Evolutionary conservation across 1,140 invertebrate genomes (phyloP), one percentile per base, ranked within the genome.

Genomic region (Trichomalopsis sarcophagae): DNA sequence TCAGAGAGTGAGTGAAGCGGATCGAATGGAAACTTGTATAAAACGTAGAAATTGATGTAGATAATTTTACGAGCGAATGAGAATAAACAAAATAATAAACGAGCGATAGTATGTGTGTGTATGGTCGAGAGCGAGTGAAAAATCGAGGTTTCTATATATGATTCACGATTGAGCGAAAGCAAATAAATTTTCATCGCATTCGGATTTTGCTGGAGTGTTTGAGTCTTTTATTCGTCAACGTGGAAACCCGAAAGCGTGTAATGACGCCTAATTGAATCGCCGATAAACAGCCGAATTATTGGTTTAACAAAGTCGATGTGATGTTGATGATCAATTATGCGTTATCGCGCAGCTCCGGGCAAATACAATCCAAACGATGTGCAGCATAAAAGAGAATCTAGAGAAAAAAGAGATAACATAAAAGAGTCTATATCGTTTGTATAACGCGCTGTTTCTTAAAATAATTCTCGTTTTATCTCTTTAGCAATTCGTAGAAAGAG

Each of bases 21-120:
- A 36, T 78, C 81, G 71, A 87, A 86, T 71, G 68, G 14, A 36
- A 36, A 71, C 85, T 87, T 91, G 90, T 92, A 92, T 90, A 91
- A 92, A 91, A 85, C 87, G 88, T 91, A 91, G 89, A 89, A 86
- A 90, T 92, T 89, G 88, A 89, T 91, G 90, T 92, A 92, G 91
- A 92, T 91, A 92, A 91, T 90, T 90, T 74, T 82, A 81, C 33
- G 50, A 62, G 17, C 23, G 68, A 73, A 86, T 84, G 79, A 83
- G 23, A 73, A 62, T 44, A 21, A 44, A 21, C n/a, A 33, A 40
- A 55, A 14, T 33, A 73, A 80, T 47, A 50, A 73, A 73, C 23
- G 27, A 44, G 68, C 23, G 27, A 21, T 27, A 68, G 6, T 74
- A 23, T 13, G 77, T 55, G 77, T 75, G 73, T 33, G 36, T 75